Conservation (phyloP, 2,888 invertebrate species). For the Euzetes globulus region DNA sequence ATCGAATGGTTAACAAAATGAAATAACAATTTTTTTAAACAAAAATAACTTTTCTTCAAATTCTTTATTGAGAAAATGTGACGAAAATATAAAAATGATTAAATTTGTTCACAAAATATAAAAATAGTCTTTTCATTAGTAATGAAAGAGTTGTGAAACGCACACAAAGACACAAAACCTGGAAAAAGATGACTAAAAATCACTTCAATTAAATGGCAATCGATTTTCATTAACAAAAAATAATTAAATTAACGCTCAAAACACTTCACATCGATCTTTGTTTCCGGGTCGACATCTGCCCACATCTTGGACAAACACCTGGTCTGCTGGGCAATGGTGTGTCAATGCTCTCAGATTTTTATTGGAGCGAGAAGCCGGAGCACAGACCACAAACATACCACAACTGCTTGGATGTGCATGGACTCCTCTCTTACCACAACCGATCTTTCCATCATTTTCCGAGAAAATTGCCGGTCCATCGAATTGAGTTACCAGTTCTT, state of each 20-base stretch:
- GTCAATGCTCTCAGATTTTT: slow-evolving; percentile 40
- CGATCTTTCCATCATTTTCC: slow-evolving; percentile 64
- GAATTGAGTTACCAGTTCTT: slow-evolving; percentile 30
- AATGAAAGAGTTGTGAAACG: background rate
- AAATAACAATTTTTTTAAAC: too few relatives aligned
- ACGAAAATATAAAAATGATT: too few relatives aligned
- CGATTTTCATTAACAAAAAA: background rate
- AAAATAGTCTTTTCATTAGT: too few relatives aligned
- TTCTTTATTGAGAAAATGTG: too few relatives aligned
- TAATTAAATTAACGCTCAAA: background rate
- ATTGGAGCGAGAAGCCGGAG: slow-evolving; percentile 46
- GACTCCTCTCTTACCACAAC: slow-evolving; percentile 79
- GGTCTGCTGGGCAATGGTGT: slow-evolving; percentile 43
- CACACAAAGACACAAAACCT: background rate
- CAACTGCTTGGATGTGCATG: slow-evolving; percentile 85
- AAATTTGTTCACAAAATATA: too few relatives aligned
- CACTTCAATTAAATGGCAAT: slow-evolving; percentile 18
- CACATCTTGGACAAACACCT: slow-evolving; percentile 42
- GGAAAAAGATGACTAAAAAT: slow-evolving; percentile 24
- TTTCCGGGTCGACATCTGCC: slow-evolving; percentile 43
- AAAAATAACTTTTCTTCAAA: too few relatives aligned
- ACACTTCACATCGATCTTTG: slow-evolving; percentile 40
- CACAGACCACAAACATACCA: slow-evolving; percentile 84
- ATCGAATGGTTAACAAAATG: too few relatives aligned
- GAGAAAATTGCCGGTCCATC: slow-evolving; percentile 44